These are phyloP conservation scores for Sus scrofa DNA, from an alignment of 2,113 vertebrate species.

Conservation along the genomic window DNA sequence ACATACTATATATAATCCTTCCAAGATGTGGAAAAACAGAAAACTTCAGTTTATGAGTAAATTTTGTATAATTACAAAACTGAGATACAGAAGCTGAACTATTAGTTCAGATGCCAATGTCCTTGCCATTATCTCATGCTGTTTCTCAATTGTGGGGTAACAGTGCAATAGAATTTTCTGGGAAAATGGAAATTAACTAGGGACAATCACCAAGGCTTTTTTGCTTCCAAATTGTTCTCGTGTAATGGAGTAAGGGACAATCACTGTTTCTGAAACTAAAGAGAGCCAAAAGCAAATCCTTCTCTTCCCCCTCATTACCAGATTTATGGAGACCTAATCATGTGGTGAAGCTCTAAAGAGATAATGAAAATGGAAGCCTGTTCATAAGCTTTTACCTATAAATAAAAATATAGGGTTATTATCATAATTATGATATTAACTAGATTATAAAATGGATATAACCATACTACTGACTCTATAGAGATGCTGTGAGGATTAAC, in stretches of 20 bases:
- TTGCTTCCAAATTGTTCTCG: background rate
- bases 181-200: background rate
- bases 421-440: slow-evolving; percentile 7
- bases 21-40: background rate
- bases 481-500: background rate
- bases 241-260: background rate
- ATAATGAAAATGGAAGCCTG: background rate
- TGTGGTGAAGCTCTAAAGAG: background rate
- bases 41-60: background rate
- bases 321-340: background rate
- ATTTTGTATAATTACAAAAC: background rate
- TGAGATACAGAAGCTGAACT: background rate
- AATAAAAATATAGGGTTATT: background rate
- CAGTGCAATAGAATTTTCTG: background rate
- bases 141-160: background rate
- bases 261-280: background rate
- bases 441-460: background rate
- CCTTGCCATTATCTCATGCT: background rate
- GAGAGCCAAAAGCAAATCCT: background rate
- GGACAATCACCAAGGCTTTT: background rate
- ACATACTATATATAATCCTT: background rate
- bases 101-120: background rate
- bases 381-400: background rate
- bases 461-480: background rate
- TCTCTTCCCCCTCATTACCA: background rate